Percentiles rank a stretch among this genome's conserved stretches.
These are phyloP conservation scores for Cygnus olor DNA, from an alignment of 2,797 vertebrate genomes.

Conservation along the genomic window DNA sequence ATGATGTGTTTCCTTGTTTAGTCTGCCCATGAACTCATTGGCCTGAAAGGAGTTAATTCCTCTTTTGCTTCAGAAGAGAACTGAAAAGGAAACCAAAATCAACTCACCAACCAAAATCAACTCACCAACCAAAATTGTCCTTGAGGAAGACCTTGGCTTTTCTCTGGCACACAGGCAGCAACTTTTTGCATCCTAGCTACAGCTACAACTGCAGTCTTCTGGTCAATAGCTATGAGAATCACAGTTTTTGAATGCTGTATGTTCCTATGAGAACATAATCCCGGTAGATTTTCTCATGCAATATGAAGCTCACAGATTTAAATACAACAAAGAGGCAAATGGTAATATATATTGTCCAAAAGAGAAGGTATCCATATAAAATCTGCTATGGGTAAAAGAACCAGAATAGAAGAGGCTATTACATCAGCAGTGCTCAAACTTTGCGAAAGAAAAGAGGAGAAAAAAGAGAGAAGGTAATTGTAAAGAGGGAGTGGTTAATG, in stretches of 20 bases:
- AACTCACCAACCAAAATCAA: background rate
- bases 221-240: background rate
- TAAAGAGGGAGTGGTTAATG: background rate
- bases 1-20: background rate
- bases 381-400: background rate
- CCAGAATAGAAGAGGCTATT: background rate
- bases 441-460: background rate
- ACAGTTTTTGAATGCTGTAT: background rate
- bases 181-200: background rate
- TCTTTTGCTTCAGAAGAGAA: background rate
- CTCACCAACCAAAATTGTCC: background rate
- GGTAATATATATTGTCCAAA: background rate
- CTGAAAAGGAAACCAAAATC: background rate
- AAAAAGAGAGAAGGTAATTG: background rate
- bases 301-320: background rate
- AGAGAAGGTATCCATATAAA: background rate
- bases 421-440: background rate
- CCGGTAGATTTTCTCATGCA: background rate
- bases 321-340: background rate
- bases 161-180: background rate
- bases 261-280: background rate
- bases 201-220: background rate
- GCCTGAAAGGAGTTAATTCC: background rate
- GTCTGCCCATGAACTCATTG: background rate
- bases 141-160: background rate